Evolutionary conservation across 2,113 vertebrate genomes (phyloP), one percentile per base, ranked within the genome.

Genomic region (Xerus inauris): DNA sequence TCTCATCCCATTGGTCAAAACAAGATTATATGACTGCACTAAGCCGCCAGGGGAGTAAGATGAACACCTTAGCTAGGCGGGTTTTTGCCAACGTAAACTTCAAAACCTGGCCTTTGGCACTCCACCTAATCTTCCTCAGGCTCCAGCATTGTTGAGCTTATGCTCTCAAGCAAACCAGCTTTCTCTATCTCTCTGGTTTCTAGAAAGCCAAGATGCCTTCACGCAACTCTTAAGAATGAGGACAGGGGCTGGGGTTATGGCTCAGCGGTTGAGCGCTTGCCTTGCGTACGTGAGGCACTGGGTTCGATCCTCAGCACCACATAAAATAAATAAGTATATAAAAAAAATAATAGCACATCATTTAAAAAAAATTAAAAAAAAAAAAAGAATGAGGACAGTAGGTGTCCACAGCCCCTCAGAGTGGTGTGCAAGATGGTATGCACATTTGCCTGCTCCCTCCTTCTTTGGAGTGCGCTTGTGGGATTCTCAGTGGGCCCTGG

Each of bases 401-500:
- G 19, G 5, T 24, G 38, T 49, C 30, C 35, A 59, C 71, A 88
- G 5, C 3, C 4, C 28, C 10, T 42, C 22, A 51, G 17, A n/a
- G 75, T 6, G 17, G 8, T 10, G 2, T 80, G 19, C n/a, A 76
- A 72, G 80, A 88, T 20, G 3, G 4, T 3, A 5, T 0, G 14
- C 24, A 72, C 17, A 16, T n/a, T 45, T 42, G 24, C 47, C 12
- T 65, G 75, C 30, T 90, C 38, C 64, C 77, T 26, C 4, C 20
- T 26, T 47, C 30, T 13, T 22, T 51, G 76, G 54, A 9, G 17
- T 59, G 3, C 1, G 3, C 38, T 73, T n/a, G 9, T 32, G 64
- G 6, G 47, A 10, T 79, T 35, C 40, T 73, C 69, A 7, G 0
- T 22, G 35, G 22, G 35, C 26, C 30, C 40, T 20, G 14, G 57